Evolutionary conservation across 2,113 vertebrate species (phyloP), one percentile per base, ranked within the genome.

Genomic region (Ochotona princeps): DNA sequence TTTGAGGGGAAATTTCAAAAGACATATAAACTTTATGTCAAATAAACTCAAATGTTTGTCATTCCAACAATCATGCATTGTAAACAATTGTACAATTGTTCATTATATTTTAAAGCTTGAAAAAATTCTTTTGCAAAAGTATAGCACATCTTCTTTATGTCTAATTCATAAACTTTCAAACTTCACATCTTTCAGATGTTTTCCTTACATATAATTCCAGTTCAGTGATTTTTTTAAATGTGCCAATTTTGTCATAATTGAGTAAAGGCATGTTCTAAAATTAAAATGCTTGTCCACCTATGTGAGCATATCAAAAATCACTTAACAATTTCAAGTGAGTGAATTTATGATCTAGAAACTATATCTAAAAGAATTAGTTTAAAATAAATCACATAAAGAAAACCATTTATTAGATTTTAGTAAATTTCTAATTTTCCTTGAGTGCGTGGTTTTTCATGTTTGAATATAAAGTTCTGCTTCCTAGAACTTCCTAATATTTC

Each of bases 201-300:
- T 80, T 83, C 49, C 7, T 75, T 90, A 78, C 38, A 63, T 67
- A 30, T 54, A 67, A 78, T 86, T 93, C 65, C 38, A 51, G 4
- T 82, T 93, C 57, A 93, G 74, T 72, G 21, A 87, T 72, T 78
- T 80, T 47, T 11, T n/a, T n/a, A 87, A 91, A 90, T 30, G 61
- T 80, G 2, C 57, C 20, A 67, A 86, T 38, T 80, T 8, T 87
- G 25, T 90, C 35, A 87, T 73, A 67, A 83, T 0, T 83, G 70
- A 85, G 12, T 90, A 12, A 84, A 35, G 32, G 78, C 44, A 51
- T n/a, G 23, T 76, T 92, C 83, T 74, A 90, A 76, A 83, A 32
- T 25, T 51, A 7, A 15, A 5, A 79, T 83, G 38, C 13, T 78
- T 85, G 17, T 54, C 60, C 14, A 89, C 70, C 20, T 51, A n/a